A percentile compares a stretch with the other conserved stretches of the same genome.
Conservation (phyloP, 1,140 invertebrate species). For the Coptotermes formosanus region DNA sequence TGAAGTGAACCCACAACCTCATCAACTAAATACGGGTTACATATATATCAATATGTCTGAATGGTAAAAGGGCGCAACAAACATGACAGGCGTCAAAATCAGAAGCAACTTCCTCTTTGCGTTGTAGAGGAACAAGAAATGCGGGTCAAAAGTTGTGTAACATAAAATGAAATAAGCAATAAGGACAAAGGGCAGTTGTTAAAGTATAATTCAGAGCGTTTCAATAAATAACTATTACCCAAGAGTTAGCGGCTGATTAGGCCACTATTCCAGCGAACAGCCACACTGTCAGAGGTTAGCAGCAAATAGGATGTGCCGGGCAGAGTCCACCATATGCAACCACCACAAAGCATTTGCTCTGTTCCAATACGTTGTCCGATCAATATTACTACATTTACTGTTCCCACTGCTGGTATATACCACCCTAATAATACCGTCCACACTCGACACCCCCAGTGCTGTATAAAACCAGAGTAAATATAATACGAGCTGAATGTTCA, state of each 20-base stretch:
- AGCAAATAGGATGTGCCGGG: background rate
- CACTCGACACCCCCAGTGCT: background rate
- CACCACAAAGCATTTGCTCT: background rate
- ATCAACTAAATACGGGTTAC: slow-evolving; percentile 16
- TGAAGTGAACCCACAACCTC: slow-evolving; percentile 17
- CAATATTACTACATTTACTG: background rate
- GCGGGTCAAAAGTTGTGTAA: no score
- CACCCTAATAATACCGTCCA: background rate
- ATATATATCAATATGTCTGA: background rate
- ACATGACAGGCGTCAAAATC: background rate
- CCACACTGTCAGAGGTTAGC: background rate
- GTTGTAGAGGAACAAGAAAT: no score
- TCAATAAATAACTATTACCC: no score
- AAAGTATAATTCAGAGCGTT: no score
- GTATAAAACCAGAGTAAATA: background rate
- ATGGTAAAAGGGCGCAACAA: background rate
- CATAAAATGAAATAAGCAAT: no score
- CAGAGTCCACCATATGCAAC: background rate
- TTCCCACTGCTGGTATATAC: background rate
- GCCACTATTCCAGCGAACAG: background rate
- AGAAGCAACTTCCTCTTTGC: no score
- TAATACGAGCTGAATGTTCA: background rate
- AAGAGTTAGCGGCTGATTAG: background rate
- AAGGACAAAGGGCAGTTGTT: no score
- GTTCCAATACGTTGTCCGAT: background rate